Evolutionary conservation across 2,797 vertebrate genomes (phyloP).

Genomic region (Tangara arthus): DNA sequence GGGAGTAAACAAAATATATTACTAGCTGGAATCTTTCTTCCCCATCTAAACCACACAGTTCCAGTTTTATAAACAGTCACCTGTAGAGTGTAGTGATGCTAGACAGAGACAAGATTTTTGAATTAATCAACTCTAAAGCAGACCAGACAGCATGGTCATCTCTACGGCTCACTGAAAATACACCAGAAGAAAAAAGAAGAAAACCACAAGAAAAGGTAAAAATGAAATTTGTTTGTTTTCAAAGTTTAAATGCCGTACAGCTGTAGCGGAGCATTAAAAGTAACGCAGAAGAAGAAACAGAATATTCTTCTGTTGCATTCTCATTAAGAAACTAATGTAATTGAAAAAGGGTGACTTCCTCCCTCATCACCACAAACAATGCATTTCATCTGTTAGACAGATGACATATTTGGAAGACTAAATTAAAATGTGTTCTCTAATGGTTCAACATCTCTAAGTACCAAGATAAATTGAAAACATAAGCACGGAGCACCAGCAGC

Average conservation of each 20-base stretch:
- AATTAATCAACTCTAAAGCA: not conserved
- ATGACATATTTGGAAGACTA: not conserved
- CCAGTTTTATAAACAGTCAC: not conserved
- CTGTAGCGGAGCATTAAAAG: not conserved
- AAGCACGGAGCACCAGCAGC: not conserved
- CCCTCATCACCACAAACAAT: not conserved
- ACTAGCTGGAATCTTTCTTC: not conserved
- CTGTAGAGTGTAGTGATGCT: not conserved
- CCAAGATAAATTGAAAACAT: conserved; percentile 33
- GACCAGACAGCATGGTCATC: not conserved
- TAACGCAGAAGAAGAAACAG: not conserved
- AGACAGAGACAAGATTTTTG: not conserved
- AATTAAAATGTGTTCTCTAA: not conserved
- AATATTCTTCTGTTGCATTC: not conserved
- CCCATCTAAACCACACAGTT: not conserved
- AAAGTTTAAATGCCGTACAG: not conserved
- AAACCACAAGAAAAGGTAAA: not conserved
- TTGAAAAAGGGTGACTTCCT: not conserved
- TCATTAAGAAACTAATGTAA: conserved; percentile 13
- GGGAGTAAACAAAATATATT: not conserved
- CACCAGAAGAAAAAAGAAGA: not conserved
- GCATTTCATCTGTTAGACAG: conserved; percentile 34
- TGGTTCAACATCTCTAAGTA: not conserved
- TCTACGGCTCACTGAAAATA: not conserved
- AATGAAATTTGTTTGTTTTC: not conserved